Base-by-base conservation (phyloP, 1,140 invertebrate genomes). In the Drosophila nikananu region DNA sequence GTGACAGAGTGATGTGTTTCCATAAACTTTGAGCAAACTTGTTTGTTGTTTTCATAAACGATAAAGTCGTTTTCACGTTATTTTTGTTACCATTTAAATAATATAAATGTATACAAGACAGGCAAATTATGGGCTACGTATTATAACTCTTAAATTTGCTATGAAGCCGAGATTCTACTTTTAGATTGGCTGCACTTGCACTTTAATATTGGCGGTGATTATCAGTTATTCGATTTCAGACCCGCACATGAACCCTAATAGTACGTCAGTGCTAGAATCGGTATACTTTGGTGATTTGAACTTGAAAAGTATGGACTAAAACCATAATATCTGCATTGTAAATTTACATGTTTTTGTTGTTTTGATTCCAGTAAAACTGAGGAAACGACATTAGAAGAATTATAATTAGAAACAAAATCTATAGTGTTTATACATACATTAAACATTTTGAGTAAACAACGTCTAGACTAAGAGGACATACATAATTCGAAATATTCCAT, bases 381-480 rank as follows among this genome's bases (percentile, higher is more conserved):
- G n/a, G 6, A 32, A 52, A 19, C 12, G 0, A 32, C 7, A 13
- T 19, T 15, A 2, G 8, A 1, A 8, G 6, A n/a, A 2, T 19
- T 32, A n/a, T n/a, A n/a, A n/a, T n/a, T 6, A 19, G n/a, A 7
- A 19, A 8, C 10, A 54, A 15, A 35, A 35, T 54, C 8, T 15
- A 8, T 52, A 19, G 9, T 21, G 30, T 8, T 7, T 37, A 4
- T 37, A 37, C 10, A 12, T 35, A 35, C 32, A 9, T 17, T 55
- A 23, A 37, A 17, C 32, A 39, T 25, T 57, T 57, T 39, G 5
- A 57, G 35, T 39, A 57, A 39, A 57, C 54, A 57, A 39, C 52
- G 54, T 57, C 35, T 57, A 57, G 54, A 57, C 54, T 37, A 37
- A 17, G 21, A 39, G 32, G 21, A 57, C 54, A 57, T 23, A 55